phyloP scores from a whole-genome alignment of 2,888 invertebrate species.

The Harpalus rubripes region DNA sequence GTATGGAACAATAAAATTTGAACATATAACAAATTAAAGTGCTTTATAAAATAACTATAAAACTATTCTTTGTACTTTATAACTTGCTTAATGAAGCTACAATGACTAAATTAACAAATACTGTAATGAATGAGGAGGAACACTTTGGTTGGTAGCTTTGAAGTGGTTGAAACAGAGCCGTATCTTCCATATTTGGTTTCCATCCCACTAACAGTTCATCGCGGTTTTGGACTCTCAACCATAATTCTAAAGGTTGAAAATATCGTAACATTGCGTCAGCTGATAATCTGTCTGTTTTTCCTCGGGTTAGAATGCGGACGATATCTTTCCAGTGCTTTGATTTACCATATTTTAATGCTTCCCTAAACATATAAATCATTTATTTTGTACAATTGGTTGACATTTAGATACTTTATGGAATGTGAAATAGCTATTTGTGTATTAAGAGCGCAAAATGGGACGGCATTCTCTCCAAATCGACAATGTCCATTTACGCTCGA shows the following conservation, averaged over 20 bases:
- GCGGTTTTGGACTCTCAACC: constrained; percentile 88
- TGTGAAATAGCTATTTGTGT: no score
- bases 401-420: no score
- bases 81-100: constrained; percentile 14
- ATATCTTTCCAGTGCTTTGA: constrained; percentile 86
- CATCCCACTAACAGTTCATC: constrained; percentile 87
- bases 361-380: constrained; percentile 74
- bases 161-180: constrained; percentile 79
- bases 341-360: constrained; percentile 84
- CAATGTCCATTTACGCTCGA: no score
- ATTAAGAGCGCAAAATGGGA: no score
- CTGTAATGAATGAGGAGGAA: constrained; percentile 12
- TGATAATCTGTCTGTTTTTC: constrained; percentile 85
- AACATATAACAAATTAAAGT: constrained; percentile 6
- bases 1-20: constrained; percentile 11
- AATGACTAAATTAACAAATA: constrained; percentile 26
- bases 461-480: no score
- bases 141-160: constrained; percentile 33
- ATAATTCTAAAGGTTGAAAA: constrained; percentile 88
- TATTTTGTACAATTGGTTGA: no score
- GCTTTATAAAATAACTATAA: constrained; percentile 14
- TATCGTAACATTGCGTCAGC: constrained; percentile 89
- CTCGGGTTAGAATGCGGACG: constrained; percentile 85
- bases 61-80: constrained; percentile 44
- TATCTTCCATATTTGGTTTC: constrained; percentile 84